Evolutionary conservation across 2,797 vertebrate genomes (phyloP), one percentile per base, ranked within the genome.

Genomic region (Betta splendens): DNA sequence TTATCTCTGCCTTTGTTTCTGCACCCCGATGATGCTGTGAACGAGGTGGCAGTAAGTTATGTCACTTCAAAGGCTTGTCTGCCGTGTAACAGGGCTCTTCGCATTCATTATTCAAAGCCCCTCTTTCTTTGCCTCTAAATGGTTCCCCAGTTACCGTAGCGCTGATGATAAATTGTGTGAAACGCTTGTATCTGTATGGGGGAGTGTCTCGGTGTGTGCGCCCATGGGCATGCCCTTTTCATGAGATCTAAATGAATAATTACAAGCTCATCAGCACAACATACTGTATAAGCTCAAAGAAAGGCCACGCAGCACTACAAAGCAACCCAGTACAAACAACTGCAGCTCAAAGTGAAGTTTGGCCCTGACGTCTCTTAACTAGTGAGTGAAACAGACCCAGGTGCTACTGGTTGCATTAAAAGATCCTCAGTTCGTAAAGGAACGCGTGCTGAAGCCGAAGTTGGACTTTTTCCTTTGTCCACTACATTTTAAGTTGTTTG

Each of bases 21-120:
- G 77, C 70, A 42, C 67, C 42, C 28, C 64, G 69, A 66, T 55
- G 80, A 80, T 54, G 78, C 79, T 76, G 58, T 81, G 77, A 79
- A 82, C 80, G 86, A 80, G 7, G 75, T 75, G 78, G 83, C 79
- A 81, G 68, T 74, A 87, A 85, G 88, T 87, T 88, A 76, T 91
- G 89, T 90, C 85, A 87, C 89, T 86, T 92, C 86, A 91, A 90
- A 89, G 81, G 68, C 83, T 77, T 68, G 81, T 85, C 85, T 86
- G 78, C 81, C 23, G 32, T 84, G 77, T 83, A 85, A 88, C 86
- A 79, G 73, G 83, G 84, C 85, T 88, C 87, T 86, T 78, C 50
- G 8, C 85, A 90, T 89, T 78, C 75, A 85, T 91, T 88, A 88
- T 89, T 89, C 83, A 89, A 81, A 81, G 77, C 80, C 57, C 71